Evolutionary conservation across 2,113 vertebrate genomes (phyloP), one percentile per base, ranked within the genome.

Genomic region (Mirza zaza): DNA sequence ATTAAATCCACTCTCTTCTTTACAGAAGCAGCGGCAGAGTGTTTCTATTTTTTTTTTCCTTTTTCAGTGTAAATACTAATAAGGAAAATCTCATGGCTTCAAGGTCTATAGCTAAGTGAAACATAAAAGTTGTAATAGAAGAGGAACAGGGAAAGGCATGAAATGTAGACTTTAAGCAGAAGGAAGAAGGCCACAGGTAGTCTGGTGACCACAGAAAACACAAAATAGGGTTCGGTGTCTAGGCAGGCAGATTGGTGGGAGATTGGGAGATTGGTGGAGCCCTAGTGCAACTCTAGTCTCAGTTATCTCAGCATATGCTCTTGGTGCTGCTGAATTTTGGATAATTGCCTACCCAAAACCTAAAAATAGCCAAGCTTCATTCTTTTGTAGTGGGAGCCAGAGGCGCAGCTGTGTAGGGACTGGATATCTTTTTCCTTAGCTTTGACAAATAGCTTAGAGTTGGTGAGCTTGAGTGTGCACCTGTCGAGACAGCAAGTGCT

Each of bases 321-420:
- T 82, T n/a, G 63, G 63, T 34, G 67, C 55, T 93, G 68, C 93
- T 89, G 85, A 86, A 45, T 39, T 83, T 90, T 96, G 96, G 91
- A 89, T 27, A 68, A 89, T 87, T 27, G 63, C 88, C 85, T 83
- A 77, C 50, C 77, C 77, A 42, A 89, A 92, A 86, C 29, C 85
- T 96, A 63, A 96, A 96, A 97, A 94, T 93, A 97, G 77, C 39
- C 39, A 4, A 55, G 52, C 68, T 87, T 92, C 90, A 68, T 83
- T 92, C 80, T 87, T 96, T 88, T 92, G 45, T 93, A 85, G 91
- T 88, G 36, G 55, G 70, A 96, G 85, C 94, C 73, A 97, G 95
- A 94, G 50, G 50, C 87, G 10, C 92, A 96, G 91, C 94, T 97
- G 94, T 86, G 61, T 94, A 77, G 45, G 55, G 85, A 84, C 70